Conservation (phyloP, 2,113 vertebrate species). For the Lampris megalopsis region DNA sequence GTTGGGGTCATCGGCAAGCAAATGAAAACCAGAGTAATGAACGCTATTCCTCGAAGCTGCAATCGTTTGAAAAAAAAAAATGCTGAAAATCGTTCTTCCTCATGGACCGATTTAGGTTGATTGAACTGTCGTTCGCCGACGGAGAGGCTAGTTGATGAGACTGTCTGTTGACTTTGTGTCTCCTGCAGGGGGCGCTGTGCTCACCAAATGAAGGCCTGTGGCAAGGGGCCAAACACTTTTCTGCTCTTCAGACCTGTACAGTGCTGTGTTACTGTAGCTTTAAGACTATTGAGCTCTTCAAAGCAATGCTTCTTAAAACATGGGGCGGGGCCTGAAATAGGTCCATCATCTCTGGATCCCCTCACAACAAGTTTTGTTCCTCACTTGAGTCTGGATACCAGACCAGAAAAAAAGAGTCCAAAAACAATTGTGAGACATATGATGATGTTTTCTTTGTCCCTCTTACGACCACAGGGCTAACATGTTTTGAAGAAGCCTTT, state of each 20-base stretch:
- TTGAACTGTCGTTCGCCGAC: conserved; percentile 29
- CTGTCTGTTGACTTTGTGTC: conserved; percentile 41
- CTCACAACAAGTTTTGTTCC: background rate
- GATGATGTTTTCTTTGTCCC: conserved; percentile 3
- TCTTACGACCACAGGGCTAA: conserved; percentile 15
- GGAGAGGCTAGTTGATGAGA: conserved; percentile 20
- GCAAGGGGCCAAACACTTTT: conserved; percentile 29
- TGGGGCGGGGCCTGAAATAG: background rate
- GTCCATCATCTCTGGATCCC: background rate
- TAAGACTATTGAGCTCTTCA: conserved; percentile 65
- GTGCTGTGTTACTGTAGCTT: conserved; percentile 65
- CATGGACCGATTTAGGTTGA: conserved; percentile 30
- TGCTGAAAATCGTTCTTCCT: conserved; percentile 75
- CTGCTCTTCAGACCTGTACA: conserved; percentile 40
- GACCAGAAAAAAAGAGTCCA: conserved; percentile 1
- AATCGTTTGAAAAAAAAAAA: conserved; percentile 41
- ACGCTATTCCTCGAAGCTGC: conserved; percentile 62
- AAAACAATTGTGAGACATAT: background rate
- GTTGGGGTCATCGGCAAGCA: conserved; percentile 20
- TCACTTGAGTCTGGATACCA: background rate
- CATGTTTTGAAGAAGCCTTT: conserved; percentile 36
- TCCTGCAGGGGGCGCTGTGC: conserved; percentile 22
- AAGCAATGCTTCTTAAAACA: conserved; percentile 56
- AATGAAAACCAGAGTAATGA: conserved; percentile 46
- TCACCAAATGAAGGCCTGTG: conserved; percentile 65